Evolutionary conservation across 30 jellyfish, hydroid and myxozoan species (phyloP).

Genomic region (Nemopilema nomurai): DNA sequence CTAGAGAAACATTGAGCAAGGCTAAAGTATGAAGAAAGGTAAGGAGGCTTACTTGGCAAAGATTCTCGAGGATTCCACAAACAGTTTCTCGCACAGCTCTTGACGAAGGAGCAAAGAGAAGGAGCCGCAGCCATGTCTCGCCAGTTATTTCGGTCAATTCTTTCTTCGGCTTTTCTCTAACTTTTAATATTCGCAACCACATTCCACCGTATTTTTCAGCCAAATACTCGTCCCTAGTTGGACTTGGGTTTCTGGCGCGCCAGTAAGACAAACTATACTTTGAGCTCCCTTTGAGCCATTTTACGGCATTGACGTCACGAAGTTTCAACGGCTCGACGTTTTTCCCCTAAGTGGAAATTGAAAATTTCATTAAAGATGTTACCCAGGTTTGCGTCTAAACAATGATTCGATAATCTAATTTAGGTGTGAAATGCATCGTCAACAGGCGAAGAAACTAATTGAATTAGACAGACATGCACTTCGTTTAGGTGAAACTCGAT

Average conservation of each 20-base stretch:
- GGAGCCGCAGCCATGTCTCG: slow-evolving; percentile 79
- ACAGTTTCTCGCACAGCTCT: slow-evolving; percentile 83
- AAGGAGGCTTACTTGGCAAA: slow-evolving; percentile 63
- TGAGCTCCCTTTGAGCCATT: slow-evolving; percentile 55
- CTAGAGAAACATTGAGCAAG: too few relatives aligned
- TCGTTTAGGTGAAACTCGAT: too few relatives aligned
- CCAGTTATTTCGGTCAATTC: slow-evolving; percentile 8
- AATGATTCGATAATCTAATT: too few relatives aligned
- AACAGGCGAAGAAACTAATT: too few relatives aligned
- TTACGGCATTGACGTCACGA: slow-evolving; percentile 42
- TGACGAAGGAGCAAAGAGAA: slow-evolving; percentile 84
- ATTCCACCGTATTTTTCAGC: slow-evolving; percentile 66
- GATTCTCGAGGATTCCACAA: slow-evolving; percentile 72
- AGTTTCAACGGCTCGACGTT: slow-evolving; percentile 1
- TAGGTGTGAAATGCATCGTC: too few relatives aligned
- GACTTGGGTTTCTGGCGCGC: slow-evolving; percentile 36
- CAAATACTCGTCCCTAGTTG: slow-evolving; percentile 46
- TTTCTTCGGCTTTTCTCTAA: slow-evolving; percentile 6
- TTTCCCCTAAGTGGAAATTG: background rate
- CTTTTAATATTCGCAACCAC: slow-evolving; percentile 64
- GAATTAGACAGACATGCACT: too few relatives aligned
- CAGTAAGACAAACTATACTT: slow-evolving; percentile 44
- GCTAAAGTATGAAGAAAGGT: too few relatives aligned
- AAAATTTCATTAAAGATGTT: background rate
- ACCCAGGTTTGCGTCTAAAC: too few relatives aligned